Evolutionary conservation across 2,113 vertebrate genomes (phyloP).

Genomic region (Platycercus adscitus): DNA sequence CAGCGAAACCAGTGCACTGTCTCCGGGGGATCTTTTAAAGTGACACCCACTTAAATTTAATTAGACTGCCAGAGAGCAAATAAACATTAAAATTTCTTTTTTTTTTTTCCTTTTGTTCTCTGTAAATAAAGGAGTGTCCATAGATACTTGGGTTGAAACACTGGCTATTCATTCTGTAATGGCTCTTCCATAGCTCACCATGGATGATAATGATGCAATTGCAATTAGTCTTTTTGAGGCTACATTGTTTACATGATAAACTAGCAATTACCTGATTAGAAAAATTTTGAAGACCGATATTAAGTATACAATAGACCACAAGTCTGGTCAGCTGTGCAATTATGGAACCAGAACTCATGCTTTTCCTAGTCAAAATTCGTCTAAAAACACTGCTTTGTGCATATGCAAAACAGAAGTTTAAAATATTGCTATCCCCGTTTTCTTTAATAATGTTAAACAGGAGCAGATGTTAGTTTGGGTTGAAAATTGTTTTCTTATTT

Average conservation of each 20-base stretch:
- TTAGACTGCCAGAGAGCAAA: not conserved
- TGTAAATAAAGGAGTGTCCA: conserved; percentile 31
- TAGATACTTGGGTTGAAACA: not conserved
- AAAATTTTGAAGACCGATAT: conserved; percentile 56
- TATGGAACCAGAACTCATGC: conserved; percentile 46
- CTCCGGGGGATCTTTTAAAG: not conserved
- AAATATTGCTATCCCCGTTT: not conserved
- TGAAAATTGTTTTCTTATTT: not conserved
- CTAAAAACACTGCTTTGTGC: not conserved
- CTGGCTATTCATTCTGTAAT: conserved; percentile 53
- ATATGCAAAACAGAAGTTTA: not conserved
- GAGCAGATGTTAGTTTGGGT: not conserved
- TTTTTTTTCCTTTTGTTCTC: not conserved
- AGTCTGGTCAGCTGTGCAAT: conserved; percentile 48
- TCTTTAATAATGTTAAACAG: not conserved
- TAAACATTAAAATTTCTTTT: not conserved
- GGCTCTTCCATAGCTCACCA: conserved; percentile 49
- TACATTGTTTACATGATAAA: conserved; percentile 66
- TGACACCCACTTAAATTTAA: not conserved
- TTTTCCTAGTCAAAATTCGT: conserved; percentile 42
- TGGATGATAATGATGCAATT: conserved; percentile 64
- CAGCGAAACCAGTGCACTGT: not conserved
- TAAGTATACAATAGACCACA: conserved; percentile 56
- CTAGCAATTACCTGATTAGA: conserved; percentile 71
- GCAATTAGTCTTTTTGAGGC: conserved; percentile 46